Evolutionary conservation across 2,113 vertebrate genomes (phyloP).

Genomic region (Nicator chloris): DNA sequence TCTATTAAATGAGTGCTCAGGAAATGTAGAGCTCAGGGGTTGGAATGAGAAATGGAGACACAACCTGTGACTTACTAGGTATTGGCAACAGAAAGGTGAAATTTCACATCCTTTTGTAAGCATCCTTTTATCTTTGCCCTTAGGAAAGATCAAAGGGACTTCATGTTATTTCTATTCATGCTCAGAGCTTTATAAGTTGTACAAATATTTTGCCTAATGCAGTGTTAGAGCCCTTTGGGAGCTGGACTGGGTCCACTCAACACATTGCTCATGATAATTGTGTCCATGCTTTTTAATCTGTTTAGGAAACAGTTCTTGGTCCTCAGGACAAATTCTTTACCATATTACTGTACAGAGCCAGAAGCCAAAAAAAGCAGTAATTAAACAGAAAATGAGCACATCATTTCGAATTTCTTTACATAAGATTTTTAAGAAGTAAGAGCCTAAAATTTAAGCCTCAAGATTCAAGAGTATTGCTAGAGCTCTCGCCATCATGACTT

Average conservation of each 20-base stretch:
- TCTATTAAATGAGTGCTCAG: not conserved
- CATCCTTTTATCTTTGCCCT: not conserved
- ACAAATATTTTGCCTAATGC: slow-evolving; percentile 39
- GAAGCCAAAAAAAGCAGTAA: not conserved
- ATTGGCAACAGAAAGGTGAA: not conserved
- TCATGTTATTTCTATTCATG: not conserved
- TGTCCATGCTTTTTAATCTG: not conserved
- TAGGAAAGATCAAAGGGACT: not conserved
- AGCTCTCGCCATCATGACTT: not conserved
- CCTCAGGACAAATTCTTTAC: not conserved
- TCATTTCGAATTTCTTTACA: not conserved
- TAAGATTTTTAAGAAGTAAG: not conserved
- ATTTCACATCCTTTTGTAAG: not conserved
- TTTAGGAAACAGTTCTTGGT: not conserved
- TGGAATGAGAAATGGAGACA: not conserved
- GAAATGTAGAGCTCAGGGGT: not conserved
- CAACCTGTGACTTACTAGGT: not conserved
- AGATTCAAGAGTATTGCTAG: not conserved
- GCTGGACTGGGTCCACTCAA: not conserved
- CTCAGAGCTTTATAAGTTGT: not conserved
- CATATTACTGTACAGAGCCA: not conserved
- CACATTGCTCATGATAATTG: not conserved
- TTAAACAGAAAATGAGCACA: not conserved
- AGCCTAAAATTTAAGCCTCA: not conserved
- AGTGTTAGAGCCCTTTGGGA: not conserved